Evolutionary conservation across 53 echinoderm and acorn worm genomes (phyloP), one percentile per base, ranked within the genome.

Genomic region (Crossaster papposus): DNA sequence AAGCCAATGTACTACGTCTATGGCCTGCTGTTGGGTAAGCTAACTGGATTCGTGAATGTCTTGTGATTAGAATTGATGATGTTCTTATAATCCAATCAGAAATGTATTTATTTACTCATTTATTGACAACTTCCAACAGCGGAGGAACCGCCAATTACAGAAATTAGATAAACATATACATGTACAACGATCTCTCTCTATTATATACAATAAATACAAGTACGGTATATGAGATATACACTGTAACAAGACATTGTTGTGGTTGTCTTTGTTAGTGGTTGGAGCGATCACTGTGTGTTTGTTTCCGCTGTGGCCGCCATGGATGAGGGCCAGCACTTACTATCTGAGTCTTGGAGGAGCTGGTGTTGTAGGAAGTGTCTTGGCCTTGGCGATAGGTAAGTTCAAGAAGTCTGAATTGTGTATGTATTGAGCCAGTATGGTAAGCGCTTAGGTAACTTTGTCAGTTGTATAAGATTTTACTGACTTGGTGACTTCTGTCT

Each of bases 261-360:
- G 54, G 30, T 63, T 68, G 34, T 44, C 2, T 44, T n/a, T 51
- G 38, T 18, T 72, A 97, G 97, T 97, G 35, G 94, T 95, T 80
- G 97, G 95, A 72, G 97, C 97, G 2, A 94, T 94, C 24, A 93
- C 90, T 14, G 93, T 97, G 12, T 97, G 97, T 90, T 74, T 97
- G 35, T 97, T 92, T 68, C 97, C 97, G 64, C 85, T 97, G 1
- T 97, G 97, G 97, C 97, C 97, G 17, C 97, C 94, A 7, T 95
- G 95, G 97, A 97, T 97, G 94, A 91, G 95, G 51, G 70, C 92
- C 17, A 95, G 95, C 15, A 97, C 97, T 51, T 97, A 97, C 93
- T 97, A 97, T 75, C 38, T 93, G 13, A 95, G 95, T 81, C 82
- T 97, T 9, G 91, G 91, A 30, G 97, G 95, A 23, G 97, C 95